Evolutionary conservation across 2,888 invertebrate genomes (phyloP).

Genomic region (Unio pictorum): DNA sequence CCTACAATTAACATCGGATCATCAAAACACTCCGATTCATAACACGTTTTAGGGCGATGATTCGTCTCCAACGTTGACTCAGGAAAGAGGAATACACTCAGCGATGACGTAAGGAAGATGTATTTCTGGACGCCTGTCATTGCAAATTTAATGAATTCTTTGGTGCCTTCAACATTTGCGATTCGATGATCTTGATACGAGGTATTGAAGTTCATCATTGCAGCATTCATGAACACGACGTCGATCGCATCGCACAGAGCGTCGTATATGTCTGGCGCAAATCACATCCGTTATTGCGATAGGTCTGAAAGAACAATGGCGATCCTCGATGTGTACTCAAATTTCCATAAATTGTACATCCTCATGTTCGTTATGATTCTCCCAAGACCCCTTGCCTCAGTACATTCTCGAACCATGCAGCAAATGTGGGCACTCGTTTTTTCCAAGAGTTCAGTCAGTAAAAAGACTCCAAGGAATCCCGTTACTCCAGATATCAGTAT

Average conservation of each 20-base stretch:
- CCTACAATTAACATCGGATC: constrained; percentile 44
- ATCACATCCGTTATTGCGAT: constrained; percentile 41
- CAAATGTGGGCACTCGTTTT: constrained; percentile 44
- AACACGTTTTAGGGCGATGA: constrained; percentile 11
- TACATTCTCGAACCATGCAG: constrained; percentile 53
- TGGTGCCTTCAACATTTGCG: constrained; percentile 46
- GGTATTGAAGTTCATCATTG: constrained; percentile 53
- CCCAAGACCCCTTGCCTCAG: constrained; percentile 42
- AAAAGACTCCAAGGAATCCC: constrained; percentile 50
- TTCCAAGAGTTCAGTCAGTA: constrained; percentile 43
- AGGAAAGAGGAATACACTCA: constrained; percentile 53
- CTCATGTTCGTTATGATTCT: constrained; percentile 48
- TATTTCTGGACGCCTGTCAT: constrained; percentile 45
- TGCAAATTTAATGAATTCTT: constrained; percentile 49
- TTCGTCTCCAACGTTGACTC: constrained; percentile 7
- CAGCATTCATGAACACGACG: constrained; percentile 52
- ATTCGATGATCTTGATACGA: constrained; percentile 44
- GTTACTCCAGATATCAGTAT: constrained; percentile 50
- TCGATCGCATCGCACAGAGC: constrained; percentile 41
- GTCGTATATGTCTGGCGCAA: constrained; percentile 45
- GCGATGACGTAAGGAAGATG: constrained; percentile 46
- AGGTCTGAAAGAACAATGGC: constrained; percentile 49
- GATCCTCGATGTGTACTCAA: constrained; percentile 39
- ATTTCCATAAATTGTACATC: constrained; percentile 48
- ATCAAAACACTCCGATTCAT: constrained; percentile 38